phyloP scores from a whole-genome alignment of 2,888 invertebrate genomes.

The Drosophila subsilvestris region DNA sequence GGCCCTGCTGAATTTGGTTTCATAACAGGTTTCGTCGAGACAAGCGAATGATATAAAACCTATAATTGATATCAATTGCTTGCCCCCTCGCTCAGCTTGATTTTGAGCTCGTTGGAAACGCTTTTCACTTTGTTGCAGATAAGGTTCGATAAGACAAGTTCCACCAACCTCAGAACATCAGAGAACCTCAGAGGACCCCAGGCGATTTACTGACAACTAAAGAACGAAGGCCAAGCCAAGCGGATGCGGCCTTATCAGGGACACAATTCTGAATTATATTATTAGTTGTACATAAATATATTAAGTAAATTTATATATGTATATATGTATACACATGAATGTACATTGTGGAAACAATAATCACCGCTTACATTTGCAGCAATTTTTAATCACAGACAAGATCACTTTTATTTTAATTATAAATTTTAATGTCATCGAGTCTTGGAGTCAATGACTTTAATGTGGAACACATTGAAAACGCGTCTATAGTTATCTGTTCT shows the following conservation, averaged over 20 bases:
- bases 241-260: conserved; percentile 15
- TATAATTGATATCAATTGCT: background rate
- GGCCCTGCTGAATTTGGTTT: background rate
- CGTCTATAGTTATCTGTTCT: background rate
- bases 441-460: background rate
- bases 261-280: conserved; percentile 1
- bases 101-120: background rate
- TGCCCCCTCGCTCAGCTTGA: background rate
- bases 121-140: background rate
- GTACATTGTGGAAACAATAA: background rate
- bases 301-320: background rate
- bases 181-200: background rate
- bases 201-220: background rate
- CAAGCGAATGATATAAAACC: background rate
- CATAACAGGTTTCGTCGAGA: background rate
- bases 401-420: background rate
- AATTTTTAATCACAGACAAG: background rate
- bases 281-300: background rate
- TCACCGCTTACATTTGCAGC: background rate
- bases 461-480: background rate
- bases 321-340: background rate
- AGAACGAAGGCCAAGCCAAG: conserved; percentile 8
- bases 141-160: background rate
- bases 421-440: too few relatives aligned
- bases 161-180: background rate